These are phyloP conservation scores for Lampropteryx suffumata DNA, from an alignment of 2,888 invertebrate species.

Conservation along the genomic window DNA sequence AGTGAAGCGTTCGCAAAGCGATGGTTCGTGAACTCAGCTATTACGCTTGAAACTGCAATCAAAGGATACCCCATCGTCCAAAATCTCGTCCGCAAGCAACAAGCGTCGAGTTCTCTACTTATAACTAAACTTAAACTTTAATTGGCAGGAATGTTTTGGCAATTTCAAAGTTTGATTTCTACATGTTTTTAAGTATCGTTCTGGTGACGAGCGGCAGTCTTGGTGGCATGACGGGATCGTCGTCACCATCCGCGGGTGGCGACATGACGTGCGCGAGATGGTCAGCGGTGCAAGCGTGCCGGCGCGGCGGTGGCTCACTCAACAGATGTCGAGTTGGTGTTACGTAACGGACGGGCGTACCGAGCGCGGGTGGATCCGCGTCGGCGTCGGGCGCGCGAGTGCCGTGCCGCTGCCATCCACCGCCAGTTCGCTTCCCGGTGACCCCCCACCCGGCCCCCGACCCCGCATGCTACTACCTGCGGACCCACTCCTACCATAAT, in stretches of 20 bases:
- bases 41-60: conserved; percentile 35
- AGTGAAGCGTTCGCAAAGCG: conserved; percentile 63
- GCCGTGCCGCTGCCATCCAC: conserved; percentile 50
- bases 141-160: conserved; percentile 59
- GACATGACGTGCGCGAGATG: conserved; percentile 66
- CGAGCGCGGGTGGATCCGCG: conserved; percentile 61
- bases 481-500: conserved; percentile 34
- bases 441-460: conserved; percentile 33
- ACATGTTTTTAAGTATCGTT: conserved; percentile 60
- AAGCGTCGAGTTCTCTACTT: conserved; percentile 61
- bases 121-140: conserved; percentile 50
- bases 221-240: conserved; percentile 51
- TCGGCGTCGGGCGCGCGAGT: conserved; percentile 70
- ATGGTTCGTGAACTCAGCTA: conserved; percentile 60
- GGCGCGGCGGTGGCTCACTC: conserved; percentile 61
- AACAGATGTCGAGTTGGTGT: conserved; percentile 73
- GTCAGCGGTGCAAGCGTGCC: conserved; percentile 74
- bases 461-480: conserved; percentile 30
- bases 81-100: conserved; percentile 54
- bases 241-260: conserved; percentile 47
- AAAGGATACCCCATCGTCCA: conserved; percentile 46
- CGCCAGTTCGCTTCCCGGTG: conserved; percentile 29
- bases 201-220: conserved; percentile 52
- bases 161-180: conserved; percentile 48
- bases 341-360: conserved; percentile 66